These are phyloP conservation scores for Propithecus deckenii DNA, from an alignment of 2,797 vertebrate species.

Conservation along the genomic window DNA sequence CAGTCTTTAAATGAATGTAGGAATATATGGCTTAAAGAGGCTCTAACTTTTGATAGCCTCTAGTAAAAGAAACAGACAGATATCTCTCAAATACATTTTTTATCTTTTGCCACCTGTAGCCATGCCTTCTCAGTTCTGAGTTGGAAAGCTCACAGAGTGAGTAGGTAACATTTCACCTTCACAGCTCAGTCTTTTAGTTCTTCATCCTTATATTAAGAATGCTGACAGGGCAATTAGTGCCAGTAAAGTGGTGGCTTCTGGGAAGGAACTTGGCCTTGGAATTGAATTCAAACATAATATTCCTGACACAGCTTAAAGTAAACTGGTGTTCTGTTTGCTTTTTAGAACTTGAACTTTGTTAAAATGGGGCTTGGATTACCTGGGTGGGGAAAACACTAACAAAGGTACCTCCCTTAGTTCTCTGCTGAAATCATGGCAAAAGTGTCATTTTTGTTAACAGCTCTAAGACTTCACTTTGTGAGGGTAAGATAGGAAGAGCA, in stretches of 20 bases:
- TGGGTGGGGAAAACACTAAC: background rate
- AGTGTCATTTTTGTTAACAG: conserved; percentile 16
- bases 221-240: conserved; percentile 42
- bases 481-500: background rate
- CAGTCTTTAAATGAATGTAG: conserved; percentile 23
- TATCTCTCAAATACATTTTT: background rate
- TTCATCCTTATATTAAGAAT: conserved; percentile 56
- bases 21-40: conserved; percentile 35
- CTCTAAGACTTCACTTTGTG: conserved; percentile 5
- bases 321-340: conserved; percentile 33
- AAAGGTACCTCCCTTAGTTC: background rate
- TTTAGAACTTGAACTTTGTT: conserved; percentile 48
- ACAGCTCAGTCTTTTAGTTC: conserved; percentile 2
- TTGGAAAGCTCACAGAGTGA: background rate
- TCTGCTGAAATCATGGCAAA: conserved; percentile 29
- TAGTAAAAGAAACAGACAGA: conserved; percentile 45
- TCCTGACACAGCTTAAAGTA: conserved; percentile 48
- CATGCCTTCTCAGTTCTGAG: background rate
- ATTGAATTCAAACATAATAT: conserved; percentile 46
- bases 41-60: conserved; percentile 28
- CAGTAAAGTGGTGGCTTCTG: conserved; percentile 58
- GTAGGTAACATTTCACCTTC: conserved; percentile 17
- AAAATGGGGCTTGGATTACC: conserved; percentile 34
- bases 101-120: background rate
- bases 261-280: conserved; percentile 52